Conservation (phyloP, 2,888 invertebrate species). For the Listrodromus nycthemerus region DNA sequence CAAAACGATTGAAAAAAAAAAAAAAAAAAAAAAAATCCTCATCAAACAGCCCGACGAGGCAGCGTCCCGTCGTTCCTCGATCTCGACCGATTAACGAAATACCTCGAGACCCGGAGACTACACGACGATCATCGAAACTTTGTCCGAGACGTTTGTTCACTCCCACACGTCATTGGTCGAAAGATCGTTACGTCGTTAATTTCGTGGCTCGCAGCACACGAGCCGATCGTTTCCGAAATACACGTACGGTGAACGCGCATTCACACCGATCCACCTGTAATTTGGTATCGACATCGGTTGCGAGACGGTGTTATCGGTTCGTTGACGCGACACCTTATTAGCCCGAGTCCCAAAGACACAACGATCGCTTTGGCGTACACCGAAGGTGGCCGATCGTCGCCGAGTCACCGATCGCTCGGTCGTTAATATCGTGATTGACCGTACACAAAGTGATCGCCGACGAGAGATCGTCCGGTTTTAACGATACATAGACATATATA, state of each 20-base stretch:
- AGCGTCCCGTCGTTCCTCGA: not conserved
- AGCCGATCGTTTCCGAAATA: not conserved
- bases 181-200: constrained; percentile 46
- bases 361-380: constrained; percentile 35
- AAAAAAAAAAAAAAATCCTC: not conserved
- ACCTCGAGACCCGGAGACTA: not conserved
- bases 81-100: not conserved
- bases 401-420: constrained; percentile 45
- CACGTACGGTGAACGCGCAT: too few species aligned
- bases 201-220: not conserved
- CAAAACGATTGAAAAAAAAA: not conserved
- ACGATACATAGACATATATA: constrained; percentile 11
- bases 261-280: not conserved
- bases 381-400: constrained; percentile 30
- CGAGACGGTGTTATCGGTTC: constrained; percentile 22
- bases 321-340: constrained; percentile 55
- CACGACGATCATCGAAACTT: constrained; percentile 27
- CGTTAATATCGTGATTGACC: constrained; percentile 67
- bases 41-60: not conserved
- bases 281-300: constrained; percentile 6
- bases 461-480: constrained; percentile 66
- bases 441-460: constrained; percentile 63
- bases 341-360: constrained; percentile 14
- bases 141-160: constrained; percentile 24
- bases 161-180: constrained; percentile 28